Evolutionary conservation across 2,797 vertebrate species (phyloP).

Genomic region (Lycodopsis pacificus): DNA sequence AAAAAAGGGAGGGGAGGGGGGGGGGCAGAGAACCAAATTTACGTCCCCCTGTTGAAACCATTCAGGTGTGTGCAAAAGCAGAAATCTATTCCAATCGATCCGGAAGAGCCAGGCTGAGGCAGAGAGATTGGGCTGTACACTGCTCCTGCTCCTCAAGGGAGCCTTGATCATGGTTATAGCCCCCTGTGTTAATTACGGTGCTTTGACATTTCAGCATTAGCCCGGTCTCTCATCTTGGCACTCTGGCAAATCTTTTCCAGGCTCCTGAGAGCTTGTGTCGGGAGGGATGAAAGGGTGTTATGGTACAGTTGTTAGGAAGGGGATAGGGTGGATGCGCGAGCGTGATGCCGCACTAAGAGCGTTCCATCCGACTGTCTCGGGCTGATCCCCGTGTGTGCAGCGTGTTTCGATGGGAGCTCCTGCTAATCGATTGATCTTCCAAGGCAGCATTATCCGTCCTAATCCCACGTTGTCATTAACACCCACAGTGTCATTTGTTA

Average conservation of each 20-base stretch:
- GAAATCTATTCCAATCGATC: constrained; percentile 84
- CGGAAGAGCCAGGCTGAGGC: constrained; percentile 68
- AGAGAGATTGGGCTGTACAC: constrained; percentile 72
- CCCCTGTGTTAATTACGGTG: constrained; percentile 85
- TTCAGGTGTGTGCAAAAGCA: constrained; percentile 83
- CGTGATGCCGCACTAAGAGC: constrained; percentile 39
- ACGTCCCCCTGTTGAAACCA: constrained; percentile 76
- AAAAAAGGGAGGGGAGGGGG: constrained; percentile 21
- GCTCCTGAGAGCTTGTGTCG: constrained; percentile 54
- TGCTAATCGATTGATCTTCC: constrained; percentile 73
- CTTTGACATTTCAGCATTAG: constrained; percentile 80
- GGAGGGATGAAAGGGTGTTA: constrained; percentile 65
- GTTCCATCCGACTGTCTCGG: constrained; percentile 51
- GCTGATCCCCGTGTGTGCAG: constrained; percentile 45
- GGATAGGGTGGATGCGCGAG: constrained; percentile 31
- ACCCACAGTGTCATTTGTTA: constrained; percentile 83
- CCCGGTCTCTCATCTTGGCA: constrained; percentile 72
- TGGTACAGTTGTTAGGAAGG: constrained; percentile 61
- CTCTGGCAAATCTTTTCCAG: constrained; percentile 71
- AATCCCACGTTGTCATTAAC: constrained; percentile 84
- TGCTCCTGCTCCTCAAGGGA: constrained; percentile 69
- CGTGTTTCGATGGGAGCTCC: constrained; percentile 33
- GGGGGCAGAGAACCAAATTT: constrained; percentile 69
- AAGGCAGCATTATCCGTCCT: constrained; percentile 81
- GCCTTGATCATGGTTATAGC: constrained; percentile 83